phyloP scores from a whole-genome alignment of 2,888 invertebrate species.

The Laothoe populi region DNA sequence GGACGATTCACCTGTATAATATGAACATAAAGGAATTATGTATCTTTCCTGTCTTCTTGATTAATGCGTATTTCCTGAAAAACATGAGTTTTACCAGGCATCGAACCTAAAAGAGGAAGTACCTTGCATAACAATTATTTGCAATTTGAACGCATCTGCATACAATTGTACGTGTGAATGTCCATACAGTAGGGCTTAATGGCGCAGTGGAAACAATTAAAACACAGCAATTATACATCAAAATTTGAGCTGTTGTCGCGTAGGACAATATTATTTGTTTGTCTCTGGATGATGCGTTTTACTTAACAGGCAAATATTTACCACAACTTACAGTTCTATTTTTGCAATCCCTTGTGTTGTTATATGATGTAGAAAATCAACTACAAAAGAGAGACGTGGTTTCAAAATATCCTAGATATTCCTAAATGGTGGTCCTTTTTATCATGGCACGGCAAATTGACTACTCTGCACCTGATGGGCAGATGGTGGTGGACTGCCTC shows the following conservation, averaged over 20 bases:
- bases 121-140: neutral
- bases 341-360: neutral
- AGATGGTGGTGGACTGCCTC: no score
- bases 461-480: no score
- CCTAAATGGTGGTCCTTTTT: no score
- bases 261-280: conserved; percentile 11
- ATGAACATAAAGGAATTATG: no score
- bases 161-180: conserved; percentile 8
- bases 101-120: neutral
- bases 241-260: conserved; percentile 16
- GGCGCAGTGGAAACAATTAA: neutral
- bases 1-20: no score
- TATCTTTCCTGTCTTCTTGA: no score
- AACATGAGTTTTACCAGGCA: neutral
- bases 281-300: neutral
- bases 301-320: neutral
- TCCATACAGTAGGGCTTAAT: neutral
- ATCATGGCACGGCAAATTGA: no score
- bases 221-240: conserved; percentile 9
- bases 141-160: conserved; percentile 7
- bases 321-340: neutral
- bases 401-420: no score
- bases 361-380: no score
- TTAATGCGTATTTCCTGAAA: no score
- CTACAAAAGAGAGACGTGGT: no score